A percentile compares a stretch with the other conserved stretches of the same genome.
These are phyloP conservation scores for Heliconius sara DNA, from an alignment of 2,888 invertebrate genomes.

Conservation along the genomic window DNA sequence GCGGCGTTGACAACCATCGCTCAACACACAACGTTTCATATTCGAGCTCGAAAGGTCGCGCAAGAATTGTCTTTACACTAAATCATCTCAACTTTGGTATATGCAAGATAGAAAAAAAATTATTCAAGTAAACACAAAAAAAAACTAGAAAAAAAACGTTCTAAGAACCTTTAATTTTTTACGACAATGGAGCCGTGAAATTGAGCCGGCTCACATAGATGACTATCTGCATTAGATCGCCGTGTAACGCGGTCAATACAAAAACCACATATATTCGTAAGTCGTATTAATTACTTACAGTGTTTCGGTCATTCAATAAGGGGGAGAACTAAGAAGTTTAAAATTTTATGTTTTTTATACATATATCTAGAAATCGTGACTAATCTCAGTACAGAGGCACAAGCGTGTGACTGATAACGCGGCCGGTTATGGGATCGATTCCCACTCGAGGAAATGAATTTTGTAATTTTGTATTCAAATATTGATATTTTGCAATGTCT, in stretches of 20 bases:
- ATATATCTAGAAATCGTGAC: too few relatives aligned
- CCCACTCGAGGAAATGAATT: too few relatives aligned
- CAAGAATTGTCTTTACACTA: too few relatives aligned
- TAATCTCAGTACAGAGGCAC: too few relatives aligned
- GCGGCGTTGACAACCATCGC: not conserved
- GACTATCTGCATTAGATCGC: constrained; percentile 56
- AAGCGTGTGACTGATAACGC: too few relatives aligned
- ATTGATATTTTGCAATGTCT: too few relatives aligned
- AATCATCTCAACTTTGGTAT: too few relatives aligned
- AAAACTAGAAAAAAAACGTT: not conserved
- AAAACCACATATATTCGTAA: constrained; percentile 63
- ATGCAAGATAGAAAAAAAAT: too few relatives aligned
- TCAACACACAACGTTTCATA: not conserved
- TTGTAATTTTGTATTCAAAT: too few relatives aligned
- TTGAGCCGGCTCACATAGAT: constrained; percentile 54
- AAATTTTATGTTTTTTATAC: not conserved
- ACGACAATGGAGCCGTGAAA: constrained; percentile 54
- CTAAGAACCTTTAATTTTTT: constrained; percentile 7
- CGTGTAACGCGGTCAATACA: constrained; percentile 53
- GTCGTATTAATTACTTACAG: constrained; percentile 63
- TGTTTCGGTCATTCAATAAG: constrained; percentile 56
- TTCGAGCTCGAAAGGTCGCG: too few relatives aligned
- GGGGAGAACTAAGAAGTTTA: constrained; percentile 40
- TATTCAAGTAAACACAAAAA: not conserved
- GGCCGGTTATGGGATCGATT: too few relatives aligned